Conservation (phyloP, 1,140 invertebrate species). For the Pseudomyrmex flavicornis region DNA sequence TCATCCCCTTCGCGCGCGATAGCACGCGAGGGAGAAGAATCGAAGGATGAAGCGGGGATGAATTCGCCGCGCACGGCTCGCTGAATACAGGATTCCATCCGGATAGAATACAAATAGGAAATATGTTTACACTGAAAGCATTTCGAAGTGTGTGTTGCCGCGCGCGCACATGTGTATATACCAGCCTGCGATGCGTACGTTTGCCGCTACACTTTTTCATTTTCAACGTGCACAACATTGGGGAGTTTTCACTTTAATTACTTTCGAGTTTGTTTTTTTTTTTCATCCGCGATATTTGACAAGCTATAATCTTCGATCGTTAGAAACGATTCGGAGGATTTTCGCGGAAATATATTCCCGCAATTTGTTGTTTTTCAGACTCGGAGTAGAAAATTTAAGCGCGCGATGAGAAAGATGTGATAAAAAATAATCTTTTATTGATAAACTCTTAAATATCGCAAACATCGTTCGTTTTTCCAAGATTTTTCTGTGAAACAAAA, state of each 20-base stretch:
- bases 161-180: neutral
- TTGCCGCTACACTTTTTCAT: constrained; percentile 48
- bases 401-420: no score
- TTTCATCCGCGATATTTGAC: neutral
- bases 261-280: neutral
- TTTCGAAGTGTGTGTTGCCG: constrained; percentile 40
- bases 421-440: no score
- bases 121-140: constrained; percentile 78
- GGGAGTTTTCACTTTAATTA: constrained; percentile 32
- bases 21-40: constrained; percentile 28
- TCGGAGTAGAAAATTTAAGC: neutral
- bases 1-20: neutral
- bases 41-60: constrained; percentile 53
- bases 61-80: constrained; percentile 43
- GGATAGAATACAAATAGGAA: constrained; percentile 82
- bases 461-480: no score
- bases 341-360: neutral
- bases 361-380: neutral
- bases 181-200: constrained; percentile 1
- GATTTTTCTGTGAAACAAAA: no score
- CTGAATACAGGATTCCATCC: constrained; percentile 65
- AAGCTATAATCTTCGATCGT: constrained; percentile 7
- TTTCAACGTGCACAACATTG: neutral
- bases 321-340: neutral
- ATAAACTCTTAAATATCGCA: no score